phyloP scores from a whole-genome alignment of 1,140 invertebrate genomes.

The Caenorhabditis elegans region DNA sequence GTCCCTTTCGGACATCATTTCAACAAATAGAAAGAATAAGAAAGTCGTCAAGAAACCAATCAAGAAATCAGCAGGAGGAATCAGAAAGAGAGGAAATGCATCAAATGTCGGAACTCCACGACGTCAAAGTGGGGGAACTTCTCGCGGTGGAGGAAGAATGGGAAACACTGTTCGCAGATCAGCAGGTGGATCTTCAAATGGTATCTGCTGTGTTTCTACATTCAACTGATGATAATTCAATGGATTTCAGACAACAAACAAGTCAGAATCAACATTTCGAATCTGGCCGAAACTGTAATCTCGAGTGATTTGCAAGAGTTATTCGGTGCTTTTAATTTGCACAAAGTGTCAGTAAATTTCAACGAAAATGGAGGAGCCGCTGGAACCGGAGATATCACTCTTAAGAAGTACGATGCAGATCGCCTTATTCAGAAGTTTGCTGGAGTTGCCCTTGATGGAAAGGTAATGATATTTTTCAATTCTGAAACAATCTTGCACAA shows the following conservation, averaged over 20 bases:
- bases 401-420: slow-evolving; percentile 1
- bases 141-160: not conserved
- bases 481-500: not conserved
- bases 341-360: slow-evolving; percentile 27
- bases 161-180: not conserved
- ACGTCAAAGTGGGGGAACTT: not conserved
- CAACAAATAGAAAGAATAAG: not conserved
- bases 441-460: slow-evolving; percentile 33
- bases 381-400: slow-evolving; percentile 38
- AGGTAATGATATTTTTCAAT: not conserved
- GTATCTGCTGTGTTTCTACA: not conserved
- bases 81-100: not conserved
- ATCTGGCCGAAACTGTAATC: slow-evolving; percentile 38
- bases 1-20: slow-evolving; percentile 8
- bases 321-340: slow-evolving; percentile 15
- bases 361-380: slow-evolving; percentile 24
- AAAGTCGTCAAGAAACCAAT: not conserved
- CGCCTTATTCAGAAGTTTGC: slow-evolving; percentile 25
- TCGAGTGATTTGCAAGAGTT: slow-evolving; percentile 43
- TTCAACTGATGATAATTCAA: not conserved
- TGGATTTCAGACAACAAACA: not conserved
- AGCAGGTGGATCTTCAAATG: not conserved
- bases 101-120: not conserved
- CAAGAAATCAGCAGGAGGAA: not conserved
- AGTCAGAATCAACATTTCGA: slow-evolving; percentile 44